Base-by-base conservation (phyloP, 2,797 vertebrate genomes). In the Melanotaenia boesemani region DNA sequence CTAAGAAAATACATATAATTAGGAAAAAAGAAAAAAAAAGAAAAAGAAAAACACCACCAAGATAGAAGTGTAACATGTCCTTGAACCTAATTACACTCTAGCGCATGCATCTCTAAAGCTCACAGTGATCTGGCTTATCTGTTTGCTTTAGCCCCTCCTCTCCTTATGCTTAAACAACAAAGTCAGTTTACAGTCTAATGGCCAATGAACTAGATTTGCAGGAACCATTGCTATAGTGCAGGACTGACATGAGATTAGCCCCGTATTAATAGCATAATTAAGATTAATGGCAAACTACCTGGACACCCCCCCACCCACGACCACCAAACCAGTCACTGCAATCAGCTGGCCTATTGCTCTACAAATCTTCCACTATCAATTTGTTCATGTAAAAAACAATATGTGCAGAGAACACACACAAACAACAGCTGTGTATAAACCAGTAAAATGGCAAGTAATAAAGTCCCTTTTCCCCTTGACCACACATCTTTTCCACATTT, bases 91-190 rank as follows among this genome's bases (percentile, higher is more conserved):
- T 93, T 92, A 94, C 74, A 71, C 82, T 86, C 77, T 55, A 26
- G 89, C 89, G 80, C 94, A 94, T 92, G 92, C 88, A 87, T 85
- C 72, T 11, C 59, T 72, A 61, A 71, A 84, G 44, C 80, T 78
- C 52, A 32, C 80, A 73, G 92, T 91, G 93, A 95, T 94, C 93
- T 93, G 93, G 90, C 92, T 95, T 94, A 94, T 94, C 94, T 84
- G 82, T 87, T 79, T 37, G 85, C 89, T 88, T 91, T 91, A 83
- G 89, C 80, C 87, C 89, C 93, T 87, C 91, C 91, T 88, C 81
- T 83, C 72, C 88, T 89, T 92, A 91, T 92, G 93, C 93, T 91
- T 90, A 80, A 89, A 92, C 88, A 86, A 90, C 91, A 84, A 82
- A 90, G 88, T 88, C 86, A 88, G 85, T 92, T 88, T 86, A 89